phyloP scores from a whole-genome alignment of 2,113 vertebrate genomes.

The Boleophthalmus pectinirostris region DNA sequence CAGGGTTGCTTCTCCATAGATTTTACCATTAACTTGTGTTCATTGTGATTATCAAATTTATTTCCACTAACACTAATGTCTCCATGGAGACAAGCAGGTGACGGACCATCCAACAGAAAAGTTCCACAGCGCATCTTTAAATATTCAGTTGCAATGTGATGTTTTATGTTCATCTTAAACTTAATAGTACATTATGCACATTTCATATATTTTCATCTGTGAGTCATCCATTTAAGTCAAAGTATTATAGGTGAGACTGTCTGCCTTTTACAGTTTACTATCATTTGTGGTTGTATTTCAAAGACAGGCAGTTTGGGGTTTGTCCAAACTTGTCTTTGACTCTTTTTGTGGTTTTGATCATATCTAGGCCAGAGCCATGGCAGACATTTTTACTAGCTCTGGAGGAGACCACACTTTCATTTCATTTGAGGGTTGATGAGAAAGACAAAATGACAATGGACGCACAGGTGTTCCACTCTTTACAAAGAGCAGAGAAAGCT shows the following conservation, averaged over 20 bases:
- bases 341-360: conserved; percentile 5
- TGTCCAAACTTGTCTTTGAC: conserved; percentile 1
- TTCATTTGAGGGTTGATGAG: conserved; percentile 68
- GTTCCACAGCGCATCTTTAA: too few species aligned
- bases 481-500: conserved; percentile 38
- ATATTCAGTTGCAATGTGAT: not conserved
- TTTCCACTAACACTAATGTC: too few species aligned
- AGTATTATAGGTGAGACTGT: conserved; percentile 65
- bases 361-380: conserved; percentile 70
- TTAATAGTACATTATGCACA: conserved; percentile 66
- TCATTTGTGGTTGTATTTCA: conserved; percentile 2
- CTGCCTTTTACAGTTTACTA: not conserved
- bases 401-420: conserved; percentile 63
- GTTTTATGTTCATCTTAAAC: conserved; percentile 59
- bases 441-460: conserved; percentile 69
- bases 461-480: conserved; percentile 56
- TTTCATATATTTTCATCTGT: conserved; percentile 61
- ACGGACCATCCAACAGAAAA: too few species aligned
- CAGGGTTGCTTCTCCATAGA: too few species aligned
- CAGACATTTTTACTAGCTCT: conserved; percentile 37
- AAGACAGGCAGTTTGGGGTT: not conserved
- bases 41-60: too few species aligned
- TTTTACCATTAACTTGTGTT: too few species aligned
- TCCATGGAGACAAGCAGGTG: too few species aligned
- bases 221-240: conserved; percentile 62